A percentile compares a stretch with the other conserved stretches of the same genome.
Evolutionary conservation across 2,797 vertebrate species (phyloP).

Genomic region (Enteromius radiatus): DNA sequence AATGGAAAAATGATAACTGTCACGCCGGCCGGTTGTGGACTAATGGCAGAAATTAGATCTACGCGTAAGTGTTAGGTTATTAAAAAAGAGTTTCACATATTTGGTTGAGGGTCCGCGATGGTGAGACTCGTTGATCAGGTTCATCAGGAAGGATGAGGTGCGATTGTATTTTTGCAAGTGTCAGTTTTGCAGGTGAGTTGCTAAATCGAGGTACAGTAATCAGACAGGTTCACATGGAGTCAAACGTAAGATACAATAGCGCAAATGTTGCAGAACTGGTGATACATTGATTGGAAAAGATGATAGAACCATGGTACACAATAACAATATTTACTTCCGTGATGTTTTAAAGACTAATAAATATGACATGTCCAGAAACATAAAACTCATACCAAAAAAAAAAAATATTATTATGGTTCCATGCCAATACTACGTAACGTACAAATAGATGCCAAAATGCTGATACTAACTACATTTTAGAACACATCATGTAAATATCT

Average conservation of each 20-base stretch:
- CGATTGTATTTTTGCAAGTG: slow-evolving; percentile 7
- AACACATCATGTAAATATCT: neutral
- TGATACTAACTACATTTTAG: neutral
- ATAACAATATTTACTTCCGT: neutral
- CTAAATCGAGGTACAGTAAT: slow-evolving; percentile 15
- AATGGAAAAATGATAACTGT: neutral
- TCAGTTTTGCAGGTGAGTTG: neutral
- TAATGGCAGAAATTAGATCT: no score
- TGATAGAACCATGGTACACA: neutral
- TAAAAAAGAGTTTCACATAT: neutral
- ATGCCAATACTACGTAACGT: neutral
- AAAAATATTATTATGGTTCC: neutral
- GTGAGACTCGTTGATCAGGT: slow-evolving; percentile 77
- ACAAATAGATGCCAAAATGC: neutral
- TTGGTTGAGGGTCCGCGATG: neutral
- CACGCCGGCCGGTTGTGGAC: neutral
- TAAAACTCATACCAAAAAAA: no score
- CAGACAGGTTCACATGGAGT: neutral
- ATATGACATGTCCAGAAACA: no score
- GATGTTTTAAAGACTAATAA: neutral
- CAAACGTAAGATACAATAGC: neutral
- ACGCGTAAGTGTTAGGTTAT: neutral
- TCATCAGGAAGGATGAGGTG: slow-evolving; percentile 61
- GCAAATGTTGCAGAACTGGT: neutral
- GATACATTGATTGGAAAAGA: neutral